A percentile compares a stretch with the other conserved stretches of the same genome.
phyloP scores from a whole-genome alignment of 2,888 invertebrate species.

The Lepeophtheirus nordmannii region DNA sequence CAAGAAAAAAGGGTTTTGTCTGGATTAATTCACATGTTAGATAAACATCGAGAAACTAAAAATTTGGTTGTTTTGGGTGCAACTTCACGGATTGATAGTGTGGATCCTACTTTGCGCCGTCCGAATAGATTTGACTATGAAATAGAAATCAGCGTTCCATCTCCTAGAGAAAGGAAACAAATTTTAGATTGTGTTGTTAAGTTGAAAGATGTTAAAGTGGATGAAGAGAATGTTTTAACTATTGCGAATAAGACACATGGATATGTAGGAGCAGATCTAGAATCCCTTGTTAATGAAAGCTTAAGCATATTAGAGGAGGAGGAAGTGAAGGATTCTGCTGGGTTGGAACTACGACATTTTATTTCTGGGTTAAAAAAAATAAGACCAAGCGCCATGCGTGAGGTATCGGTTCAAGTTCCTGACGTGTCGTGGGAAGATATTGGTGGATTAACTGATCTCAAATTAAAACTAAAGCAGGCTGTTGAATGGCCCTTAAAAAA shows the following conservation, averaged over 20 bases:
- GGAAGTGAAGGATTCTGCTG: background rate
- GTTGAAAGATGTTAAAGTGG: constrained; percentile 43
- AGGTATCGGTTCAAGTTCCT: constrained; percentile 69
- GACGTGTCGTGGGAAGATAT: constrained; percentile 77
- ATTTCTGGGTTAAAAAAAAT: constrained; percentile 35
- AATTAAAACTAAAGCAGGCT: constrained; percentile 66
- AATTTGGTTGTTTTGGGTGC: constrained; percentile 57
- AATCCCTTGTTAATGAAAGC: constrained; percentile 58
- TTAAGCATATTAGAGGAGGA: constrained; percentile 31
- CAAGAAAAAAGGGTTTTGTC: constrained; percentile 31
- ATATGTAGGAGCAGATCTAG: constrained; percentile 74
- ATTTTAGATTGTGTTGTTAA: constrained; percentile 52
- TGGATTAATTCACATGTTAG: constrained; percentile 58
- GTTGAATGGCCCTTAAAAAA: constrained; percentile 86
- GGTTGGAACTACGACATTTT: constrained; percentile 29
- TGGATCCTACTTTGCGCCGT: constrained; percentile 58
- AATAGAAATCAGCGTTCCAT: constrained; percentile 61
- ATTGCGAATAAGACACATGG: constrained; percentile 63
- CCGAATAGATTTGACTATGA: constrained; percentile 63
- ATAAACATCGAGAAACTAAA: constrained; percentile 48
- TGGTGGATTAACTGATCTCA: constrained; percentile 73
- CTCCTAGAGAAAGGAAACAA: constrained; percentile 46
- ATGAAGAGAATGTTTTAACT: constrained; percentile 41
- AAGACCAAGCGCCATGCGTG: constrained; percentile 78
- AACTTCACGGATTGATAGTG: constrained; percentile 54